Percentiles rank a stretch among this genome's conserved stretches.
These are phyloP conservation scores for Drosophila kikkawai DNA, from an alignment of 1,140 invertebrate species.

Conservation along the genomic window DNA sequence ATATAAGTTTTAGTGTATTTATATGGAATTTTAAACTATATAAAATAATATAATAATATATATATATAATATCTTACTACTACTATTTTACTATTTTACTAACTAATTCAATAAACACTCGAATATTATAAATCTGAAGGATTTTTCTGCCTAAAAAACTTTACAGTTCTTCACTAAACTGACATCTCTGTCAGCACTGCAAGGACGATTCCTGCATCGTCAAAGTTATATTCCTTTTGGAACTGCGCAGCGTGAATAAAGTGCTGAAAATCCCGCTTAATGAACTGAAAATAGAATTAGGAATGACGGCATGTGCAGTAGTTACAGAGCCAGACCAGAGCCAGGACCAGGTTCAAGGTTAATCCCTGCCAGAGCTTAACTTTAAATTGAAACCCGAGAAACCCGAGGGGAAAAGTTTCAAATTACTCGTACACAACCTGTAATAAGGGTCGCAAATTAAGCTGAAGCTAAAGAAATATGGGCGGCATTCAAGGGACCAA, in stretches of 20 bases:
- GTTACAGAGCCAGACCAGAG: constrained; percentile 14
- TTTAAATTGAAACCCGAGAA: constrained; percentile 42
- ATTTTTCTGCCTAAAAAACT: too few species aligned
- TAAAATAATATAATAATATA: too few species aligned
- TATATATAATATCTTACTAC: too few species aligned
- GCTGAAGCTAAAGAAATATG: constrained; percentile 9
- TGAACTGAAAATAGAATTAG: constrained; percentile 78
- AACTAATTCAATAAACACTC: too few species aligned
- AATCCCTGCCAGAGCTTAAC: constrained; percentile 35
- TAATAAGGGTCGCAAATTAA: constrained; percentile 34
- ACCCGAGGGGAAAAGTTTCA: constrained; percentile 44
- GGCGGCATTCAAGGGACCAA: neutral
- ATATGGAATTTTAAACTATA: too few species aligned
- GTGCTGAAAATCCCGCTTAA: constrained; percentile 72
- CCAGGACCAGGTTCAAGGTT: constrained; percentile 59
- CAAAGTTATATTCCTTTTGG: constrained; percentile 62
- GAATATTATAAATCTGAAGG: neutral
- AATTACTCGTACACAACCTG: constrained; percentile 40
- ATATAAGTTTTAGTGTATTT: too few species aligned
- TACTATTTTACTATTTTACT: too few species aligned
- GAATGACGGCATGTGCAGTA: constrained; percentile 49
- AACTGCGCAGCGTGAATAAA: constrained; percentile 57
- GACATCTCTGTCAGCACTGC: constrained; percentile 1
- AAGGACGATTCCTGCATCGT: constrained; percentile 11
- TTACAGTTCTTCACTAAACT: neutral